A percentile compares a stretch with the other conserved stretches of the same genome.
Conservation (phyloP, 2,797 vertebrate species). For the Naso thynnoides region DNA sequence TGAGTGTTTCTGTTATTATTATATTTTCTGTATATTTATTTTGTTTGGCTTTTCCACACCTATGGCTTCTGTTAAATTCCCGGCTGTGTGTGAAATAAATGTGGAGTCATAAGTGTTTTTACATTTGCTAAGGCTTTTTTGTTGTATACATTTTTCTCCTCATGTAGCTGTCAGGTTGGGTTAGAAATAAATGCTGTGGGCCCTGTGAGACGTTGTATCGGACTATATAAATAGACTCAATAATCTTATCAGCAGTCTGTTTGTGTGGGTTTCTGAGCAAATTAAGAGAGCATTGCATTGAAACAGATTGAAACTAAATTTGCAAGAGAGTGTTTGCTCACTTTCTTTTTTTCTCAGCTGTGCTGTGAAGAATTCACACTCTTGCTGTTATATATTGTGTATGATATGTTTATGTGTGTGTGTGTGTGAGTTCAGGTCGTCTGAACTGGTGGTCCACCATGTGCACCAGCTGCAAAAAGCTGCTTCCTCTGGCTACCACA, state of each 20-base stretch:
- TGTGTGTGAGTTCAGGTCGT: constrained; percentile 86
- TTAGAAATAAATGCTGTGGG: background rate
- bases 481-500: constrained; percentile 96
- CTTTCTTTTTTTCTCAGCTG: background rate
- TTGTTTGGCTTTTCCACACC: background rate
- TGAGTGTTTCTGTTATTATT: background rate
- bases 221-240: background rate
- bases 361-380: background rate
- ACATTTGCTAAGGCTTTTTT: background rate
- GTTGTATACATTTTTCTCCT: background rate
- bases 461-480: constrained; percentile 97
- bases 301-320: background rate
- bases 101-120: no score
- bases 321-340: background rate
- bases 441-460: constrained; percentile 99
- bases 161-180: background rate
- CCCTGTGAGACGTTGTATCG: background rate
- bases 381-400: background rate
- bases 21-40: constrained; percentile 1
- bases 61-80: background rate
- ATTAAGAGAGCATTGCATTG: background rate
- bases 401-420: background rate
- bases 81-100: background rate
- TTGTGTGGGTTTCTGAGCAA: background rate
- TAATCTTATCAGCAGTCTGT: background rate